Percentiles rank a stretch among this genome's conserved stretches.
Evolutionary conservation across 2,888 invertebrate genomes (phyloP).

Genomic region (Odontomyia ornata): DNA sequence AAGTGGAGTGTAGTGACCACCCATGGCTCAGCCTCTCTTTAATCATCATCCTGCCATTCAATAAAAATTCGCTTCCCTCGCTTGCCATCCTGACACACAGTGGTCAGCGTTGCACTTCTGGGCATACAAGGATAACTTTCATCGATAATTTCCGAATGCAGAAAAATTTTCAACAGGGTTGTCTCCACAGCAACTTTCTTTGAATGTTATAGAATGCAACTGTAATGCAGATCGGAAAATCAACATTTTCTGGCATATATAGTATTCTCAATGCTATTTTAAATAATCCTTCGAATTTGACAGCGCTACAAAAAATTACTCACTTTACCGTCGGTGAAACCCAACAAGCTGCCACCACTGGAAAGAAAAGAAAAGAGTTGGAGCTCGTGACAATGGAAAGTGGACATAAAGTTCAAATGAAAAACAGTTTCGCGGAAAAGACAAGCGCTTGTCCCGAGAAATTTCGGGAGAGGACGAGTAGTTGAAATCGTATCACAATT

Average conservation of each 20-base stretch:
- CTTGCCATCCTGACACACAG: neutral
- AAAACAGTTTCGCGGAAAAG: neutral
- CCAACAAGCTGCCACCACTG: no score
- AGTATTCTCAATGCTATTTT: neutral
- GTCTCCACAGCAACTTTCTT: neutral
- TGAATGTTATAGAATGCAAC: no score
- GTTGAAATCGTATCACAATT: conserved; percentile 25
- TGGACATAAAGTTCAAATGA: conserved; percentile 12
- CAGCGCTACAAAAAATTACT: conserved; percentile 21
- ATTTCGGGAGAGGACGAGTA: neutral
- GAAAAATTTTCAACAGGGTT: neutral
- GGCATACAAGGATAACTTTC: conserved; percentile 34
- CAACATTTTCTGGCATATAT: neutral
- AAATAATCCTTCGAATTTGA: neutral
- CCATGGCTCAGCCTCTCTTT: neutral
- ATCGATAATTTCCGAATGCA: conserved; percentile 44
- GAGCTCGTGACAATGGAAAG: conserved; percentile 26
- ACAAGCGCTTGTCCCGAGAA: neutral
- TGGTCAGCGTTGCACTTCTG: conserved; percentile 44
- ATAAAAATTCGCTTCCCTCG: neutral
- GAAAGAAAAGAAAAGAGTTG: neutral
- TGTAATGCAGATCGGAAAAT: neutral
- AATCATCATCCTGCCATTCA: conserved; percentile 15
- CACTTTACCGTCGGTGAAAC: no score
- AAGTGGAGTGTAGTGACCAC: neutral